phyloP scores from a whole-genome alignment of 2,113 vertebrate genomes.

The Chaetorhynchus papuensis region DNA sequence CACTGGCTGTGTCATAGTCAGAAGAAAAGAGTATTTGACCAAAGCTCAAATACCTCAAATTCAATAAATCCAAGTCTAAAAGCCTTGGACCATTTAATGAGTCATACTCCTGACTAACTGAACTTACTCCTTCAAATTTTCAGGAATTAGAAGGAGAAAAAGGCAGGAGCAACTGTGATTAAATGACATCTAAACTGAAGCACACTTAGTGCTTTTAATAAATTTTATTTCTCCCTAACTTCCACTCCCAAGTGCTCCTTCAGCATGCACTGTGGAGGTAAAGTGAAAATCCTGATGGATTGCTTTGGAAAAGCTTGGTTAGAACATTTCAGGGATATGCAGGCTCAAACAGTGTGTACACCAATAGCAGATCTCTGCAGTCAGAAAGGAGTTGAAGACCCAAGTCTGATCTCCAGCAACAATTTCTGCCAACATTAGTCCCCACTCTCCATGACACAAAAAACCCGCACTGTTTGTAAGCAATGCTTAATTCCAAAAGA shows the following conservation, averaged over 20 bases:
- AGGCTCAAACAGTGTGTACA: neutral
- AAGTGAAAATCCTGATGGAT: neutral
- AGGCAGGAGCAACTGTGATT: neutral
- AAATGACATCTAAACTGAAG: neutral
- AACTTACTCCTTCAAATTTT: neutral
- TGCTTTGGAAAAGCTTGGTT: neutral
- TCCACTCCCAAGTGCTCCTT: neutral
- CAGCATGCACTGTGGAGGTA: rapidly evolving
- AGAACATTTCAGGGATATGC: neutral
- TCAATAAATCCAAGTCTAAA: neutral
- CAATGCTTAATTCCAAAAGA: neutral
- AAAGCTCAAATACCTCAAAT: neutral
- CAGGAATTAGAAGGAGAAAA: neutral
- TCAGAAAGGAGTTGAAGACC: neutral
- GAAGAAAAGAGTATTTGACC: neutral
- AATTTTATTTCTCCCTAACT: neutral
- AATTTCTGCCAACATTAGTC: neutral
- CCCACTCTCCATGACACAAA: neutral
- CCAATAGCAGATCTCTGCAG: neutral
- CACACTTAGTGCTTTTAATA: neutral
- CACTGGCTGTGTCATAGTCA: neutral
- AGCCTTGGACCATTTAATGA: neutral
- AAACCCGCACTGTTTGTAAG: neutral
- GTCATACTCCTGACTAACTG: neutral
- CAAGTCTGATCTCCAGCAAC: neutral